Base-by-base conservation (phyloP, 2,888 invertebrate genomes). In the Erebia palarica region DNA sequence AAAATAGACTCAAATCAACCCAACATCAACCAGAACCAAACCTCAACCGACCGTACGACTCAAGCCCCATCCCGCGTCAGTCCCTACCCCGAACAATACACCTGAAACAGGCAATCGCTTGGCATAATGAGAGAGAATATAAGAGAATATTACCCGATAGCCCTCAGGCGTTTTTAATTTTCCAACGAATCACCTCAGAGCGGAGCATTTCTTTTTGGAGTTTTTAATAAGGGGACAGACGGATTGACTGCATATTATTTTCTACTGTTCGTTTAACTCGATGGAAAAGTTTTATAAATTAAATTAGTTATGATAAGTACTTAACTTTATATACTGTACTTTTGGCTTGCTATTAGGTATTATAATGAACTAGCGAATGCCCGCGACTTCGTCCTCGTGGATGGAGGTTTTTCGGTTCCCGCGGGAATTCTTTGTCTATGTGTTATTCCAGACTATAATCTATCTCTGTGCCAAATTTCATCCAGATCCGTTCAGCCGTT, bases 141-240 rank as follows among this genome's bases (percentile, higher is more conserved):
- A 66, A 80, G 84, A 85, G 86, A 82, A 85, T 85, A 89, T 92
- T 90, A 91, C 91, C 83, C 88, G 85, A 92, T 92, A 83, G 86
- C 82, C 93, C 90, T 75, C 77, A 74, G 91, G 93, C 91, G 84
- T 89, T 94, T 93, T 93, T 94, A 93, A 94, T 94, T 93, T 93
- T 81, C 92, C 88, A 79, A 81, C 77, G 84, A 85, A 93, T 92
- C 92, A 91, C 90, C 90, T 89, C 85, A 60, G 69, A 70, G 67
- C 70, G 69, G 63, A 63, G 63, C 63, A 14, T 63, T 77, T 80
- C 82, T 84, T 86, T 85, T 86, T 82, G 78, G 78, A 78, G 76
- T 77, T 78, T 63, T 76, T 81, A 80, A 78, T 85, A 84, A 80
- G 58, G 64, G 70, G 64, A 68, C 64, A 70, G 51, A 73, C 60